Conservation (phyloP, 2,888 invertebrate genomes). For the Chrysina gloriosa region DNA sequence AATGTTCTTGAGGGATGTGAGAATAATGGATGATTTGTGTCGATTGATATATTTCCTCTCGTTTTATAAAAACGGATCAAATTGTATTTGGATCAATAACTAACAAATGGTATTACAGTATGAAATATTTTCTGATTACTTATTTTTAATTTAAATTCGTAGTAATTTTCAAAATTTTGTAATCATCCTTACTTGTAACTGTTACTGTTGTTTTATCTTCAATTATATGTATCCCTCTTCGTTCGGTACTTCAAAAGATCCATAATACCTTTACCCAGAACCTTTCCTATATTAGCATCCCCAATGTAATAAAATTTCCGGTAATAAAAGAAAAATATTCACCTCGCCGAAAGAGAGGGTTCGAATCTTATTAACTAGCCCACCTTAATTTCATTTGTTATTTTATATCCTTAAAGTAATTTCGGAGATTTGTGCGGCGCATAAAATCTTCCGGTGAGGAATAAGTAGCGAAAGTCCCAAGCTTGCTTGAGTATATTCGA, state of each 20-base stretch:
- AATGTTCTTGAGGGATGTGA: not conserved
- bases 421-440: constrained; percentile 38
- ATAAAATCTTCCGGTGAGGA: constrained; percentile 36
- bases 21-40: constrained; percentile 1
- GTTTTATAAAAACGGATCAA: too few relatives aligned
- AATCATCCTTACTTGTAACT: not conserved
- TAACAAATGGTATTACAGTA: too few relatives aligned
- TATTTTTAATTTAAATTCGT: too few relatives aligned
- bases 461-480: constrained; percentile 30
- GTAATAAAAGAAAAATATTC: constrained; percentile 39
- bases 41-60: not conserved
- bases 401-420: constrained; percentile 39
- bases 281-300: constrained; percentile 13
- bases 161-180: not conserved
- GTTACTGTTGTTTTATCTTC: constrained; percentile 18
- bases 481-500: constrained; percentile 9
- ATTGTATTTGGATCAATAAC: too few relatives aligned
- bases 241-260: not conserved
- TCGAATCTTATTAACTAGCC: constrained; percentile 37
- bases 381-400: constrained; percentile 38
- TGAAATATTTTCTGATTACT: too few relatives aligned
- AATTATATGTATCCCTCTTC: not conserved
- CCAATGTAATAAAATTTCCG: constrained; percentile 26
- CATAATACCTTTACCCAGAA: not conserved
- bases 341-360: constrained; percentile 26